Conservation (phyloP, 2,113 vertebrate species). For the Mirza zaza region DNA sequence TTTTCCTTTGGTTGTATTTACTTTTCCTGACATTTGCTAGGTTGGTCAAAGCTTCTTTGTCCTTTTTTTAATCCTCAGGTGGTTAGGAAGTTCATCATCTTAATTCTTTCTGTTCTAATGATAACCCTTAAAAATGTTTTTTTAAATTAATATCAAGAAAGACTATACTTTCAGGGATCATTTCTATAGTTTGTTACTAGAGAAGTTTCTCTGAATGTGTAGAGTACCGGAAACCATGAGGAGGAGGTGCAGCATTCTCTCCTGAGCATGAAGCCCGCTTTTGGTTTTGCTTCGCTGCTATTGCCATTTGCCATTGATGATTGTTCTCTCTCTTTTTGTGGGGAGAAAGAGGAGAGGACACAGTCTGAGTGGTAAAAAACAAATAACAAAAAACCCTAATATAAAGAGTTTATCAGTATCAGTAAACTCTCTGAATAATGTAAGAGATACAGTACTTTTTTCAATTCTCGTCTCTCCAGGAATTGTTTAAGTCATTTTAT, state of each 20-base stretch:
- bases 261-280: too few relatives aligned
- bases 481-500: background rate
- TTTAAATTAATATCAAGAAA: background rate
- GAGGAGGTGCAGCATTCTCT: too few relatives aligned
- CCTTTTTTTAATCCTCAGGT: background rate
- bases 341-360: too few relatives aligned
- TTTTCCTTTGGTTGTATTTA: background rate
- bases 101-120: background rate
- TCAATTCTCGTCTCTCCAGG: background rate
- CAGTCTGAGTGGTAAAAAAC: too few relatives aligned
- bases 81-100: background rate
- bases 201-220: too few relatives aligned
- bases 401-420: background rate
- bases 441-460: background rate
- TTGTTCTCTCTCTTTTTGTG: too few relatives aligned
- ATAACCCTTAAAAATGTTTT: background rate
- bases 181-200: too few relatives aligned
- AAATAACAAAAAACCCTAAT: too few relatives aligned
- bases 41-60: background rate
- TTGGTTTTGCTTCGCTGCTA: too few relatives aligned
- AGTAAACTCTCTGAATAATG: background rate
- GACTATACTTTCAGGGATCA: too few relatives aligned
- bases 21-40: background rate
- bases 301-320: too few relatives aligned
- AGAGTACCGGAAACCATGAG: too few relatives aligned